These are phyloP conservation scores for Diorhabda elongata DNA, from an alignment of 1,140 invertebrate species.

Conservation along the genomic window DNA sequence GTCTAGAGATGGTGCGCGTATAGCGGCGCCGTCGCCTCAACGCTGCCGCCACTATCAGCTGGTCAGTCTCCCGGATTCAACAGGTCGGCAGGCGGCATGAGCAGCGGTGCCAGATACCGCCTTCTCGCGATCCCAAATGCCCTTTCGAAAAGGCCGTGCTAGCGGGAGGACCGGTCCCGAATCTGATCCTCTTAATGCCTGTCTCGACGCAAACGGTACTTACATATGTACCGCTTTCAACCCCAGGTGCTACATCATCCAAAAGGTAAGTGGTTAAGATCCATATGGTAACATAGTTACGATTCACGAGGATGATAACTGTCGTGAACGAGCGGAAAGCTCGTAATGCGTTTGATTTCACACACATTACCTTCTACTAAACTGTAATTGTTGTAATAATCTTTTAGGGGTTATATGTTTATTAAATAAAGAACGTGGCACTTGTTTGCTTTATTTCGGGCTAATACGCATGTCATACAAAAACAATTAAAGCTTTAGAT, in stretches of 20 bases:
- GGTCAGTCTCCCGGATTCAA: conserved; percentile 43
- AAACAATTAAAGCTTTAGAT: too few relatives aligned
- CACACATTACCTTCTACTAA: too few relatives aligned
- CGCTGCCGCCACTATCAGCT: conserved; percentile 37
- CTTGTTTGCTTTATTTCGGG: background rate
- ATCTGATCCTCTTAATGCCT: conserved; percentile 50
- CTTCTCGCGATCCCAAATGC: conserved; percentile 38
- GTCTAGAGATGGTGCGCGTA: background rate
- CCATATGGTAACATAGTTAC: conserved; percentile 27
- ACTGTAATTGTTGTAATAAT: too few relatives aligned
- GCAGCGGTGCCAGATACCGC: conserved; percentile 28
- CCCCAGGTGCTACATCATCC: conserved; percentile 58
- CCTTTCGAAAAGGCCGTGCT: conserved; percentile 35
- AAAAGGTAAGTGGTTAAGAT: conserved; percentile 51
- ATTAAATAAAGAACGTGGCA: background rate
- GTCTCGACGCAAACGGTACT: conserved; percentile 55
- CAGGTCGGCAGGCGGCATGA: conserved; percentile 42
- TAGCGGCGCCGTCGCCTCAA: conserved; percentile 24
- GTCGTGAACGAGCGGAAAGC: background rate
- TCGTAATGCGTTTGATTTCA: too few relatives aligned
- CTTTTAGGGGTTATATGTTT: background rate
- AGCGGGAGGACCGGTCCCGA: conserved; percentile 29
- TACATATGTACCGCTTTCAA: conserved; percentile 59
- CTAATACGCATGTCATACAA: too few relatives aligned
- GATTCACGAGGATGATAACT: background rate